Base-by-base conservation (phyloP, 2,888 invertebrate genomes). In the Teinopalpus imperialis region DNA sequence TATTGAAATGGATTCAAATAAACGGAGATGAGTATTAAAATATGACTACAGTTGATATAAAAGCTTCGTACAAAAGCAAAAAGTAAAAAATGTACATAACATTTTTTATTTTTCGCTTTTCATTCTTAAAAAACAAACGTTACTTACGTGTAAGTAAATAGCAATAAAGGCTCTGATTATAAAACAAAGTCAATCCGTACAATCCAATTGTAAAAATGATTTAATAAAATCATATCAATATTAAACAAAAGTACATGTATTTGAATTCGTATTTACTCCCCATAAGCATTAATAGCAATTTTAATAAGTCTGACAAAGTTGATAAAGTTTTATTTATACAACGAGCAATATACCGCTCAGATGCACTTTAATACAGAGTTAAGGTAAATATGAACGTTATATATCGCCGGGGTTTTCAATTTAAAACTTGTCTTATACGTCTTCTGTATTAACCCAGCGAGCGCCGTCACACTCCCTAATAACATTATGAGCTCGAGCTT, bases 381-480 rank as follows among this genome's bases (percentile, higher is more conserved):
- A 27, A 27, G 26, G 39, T 45, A 45, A 45, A 45, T 40, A 45
- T 40, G 40, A 40, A 27, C 45, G 21, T 45, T 40, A 32, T 39
- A 32, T 45, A 45, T 44, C 39, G 45, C 21, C 40, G 16, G 30
- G 34, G 31, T 34, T 45, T 45, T 40, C 45, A 45, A 45, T 45
- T 45, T 45, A 40, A 34, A 39, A 34, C 45, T 45, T 45, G 39
- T 45, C 45, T 32, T 40, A 32, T 45, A 40, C 31, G 45, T 45
- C 40, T 45, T 34, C 45, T 48, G 46, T 54, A 47, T 53, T 56
- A 56, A 56, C 52, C 45, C 37, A 10, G 26, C 37, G 34, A 23
- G 29, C 36, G 31, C 47, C 44, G 35, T 51, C 45, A 27, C 27
- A 21, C 13, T 6, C 31, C 20, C 20, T 45, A 40, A 45, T 32